These are phyloP conservation scores for Centropus bengalensis DNA, from an alignment of 2,113 vertebrate species.

Conservation along the genomic window DNA sequence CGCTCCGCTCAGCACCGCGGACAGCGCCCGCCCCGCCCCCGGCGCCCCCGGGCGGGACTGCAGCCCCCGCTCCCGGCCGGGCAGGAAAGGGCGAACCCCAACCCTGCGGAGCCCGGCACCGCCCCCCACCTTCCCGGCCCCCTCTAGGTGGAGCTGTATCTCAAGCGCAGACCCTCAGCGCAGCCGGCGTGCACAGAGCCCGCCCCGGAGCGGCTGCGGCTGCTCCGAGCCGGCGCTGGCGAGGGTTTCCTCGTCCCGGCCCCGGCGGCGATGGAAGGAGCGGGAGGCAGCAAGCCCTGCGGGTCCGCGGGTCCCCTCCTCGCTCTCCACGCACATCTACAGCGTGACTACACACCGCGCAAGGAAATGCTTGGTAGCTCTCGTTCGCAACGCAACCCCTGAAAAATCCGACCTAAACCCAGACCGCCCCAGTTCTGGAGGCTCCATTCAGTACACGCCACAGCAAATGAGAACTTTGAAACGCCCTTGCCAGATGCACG, in stretches of 20 bases:
- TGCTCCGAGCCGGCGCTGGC: background rate
- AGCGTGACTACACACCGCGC: background rate
- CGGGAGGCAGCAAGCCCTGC: background rate
- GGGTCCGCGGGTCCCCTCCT: background rate
- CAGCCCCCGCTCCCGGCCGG: background rate
- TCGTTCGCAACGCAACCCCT: background rate
- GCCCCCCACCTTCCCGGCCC: background rate
- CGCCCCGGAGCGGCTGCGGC: background rate
- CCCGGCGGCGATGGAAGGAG: background rate
- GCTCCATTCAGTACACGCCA: background rate
- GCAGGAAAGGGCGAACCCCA: background rate
- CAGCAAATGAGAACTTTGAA: background rate
- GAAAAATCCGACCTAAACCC: background rate
- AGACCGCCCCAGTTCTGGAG: background rate
- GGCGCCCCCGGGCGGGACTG: no score
- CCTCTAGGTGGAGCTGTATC: conserved; percentile 67
- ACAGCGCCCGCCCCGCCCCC: background rate
- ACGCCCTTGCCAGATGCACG: background rate
- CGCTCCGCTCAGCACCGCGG: conserved; percentile 48
- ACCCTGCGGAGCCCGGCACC: accelerated
- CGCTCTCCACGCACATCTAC: background rate
- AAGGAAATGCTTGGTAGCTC: background rate
- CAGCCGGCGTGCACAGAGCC: background rate
- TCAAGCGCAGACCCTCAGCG: conserved; percentile 28
- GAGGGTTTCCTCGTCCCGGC: accelerated